A percentile compares a stretch with the other conserved stretches of the same genome.
Evolutionary conservation across 2,888 invertebrate species (phyloP).

Genomic region (Laothoe populi): DNA sequence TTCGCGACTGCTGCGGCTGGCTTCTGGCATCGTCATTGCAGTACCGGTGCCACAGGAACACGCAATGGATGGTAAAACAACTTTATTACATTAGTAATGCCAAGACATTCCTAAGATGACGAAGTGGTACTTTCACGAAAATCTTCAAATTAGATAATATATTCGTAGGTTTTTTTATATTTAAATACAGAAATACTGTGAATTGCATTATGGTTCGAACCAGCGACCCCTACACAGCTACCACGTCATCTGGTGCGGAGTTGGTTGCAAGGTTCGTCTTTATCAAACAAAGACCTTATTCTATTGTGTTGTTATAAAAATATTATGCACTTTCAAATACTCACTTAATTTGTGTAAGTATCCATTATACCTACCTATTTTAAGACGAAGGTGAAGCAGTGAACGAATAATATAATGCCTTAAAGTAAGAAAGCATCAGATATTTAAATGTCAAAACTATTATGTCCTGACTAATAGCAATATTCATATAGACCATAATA

Average conservation of each 20-base stretch:
- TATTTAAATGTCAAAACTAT: not conserved
- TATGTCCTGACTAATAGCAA: not conserved
- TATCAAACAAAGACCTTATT: not conserved
- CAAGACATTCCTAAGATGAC: not conserved
- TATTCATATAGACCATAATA: not conserved
- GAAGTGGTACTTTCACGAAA: too few species aligned
- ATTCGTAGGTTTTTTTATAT: not conserved
- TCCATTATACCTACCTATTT: too few species aligned
- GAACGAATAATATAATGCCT: not conserved
- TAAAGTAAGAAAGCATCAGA: not conserved
- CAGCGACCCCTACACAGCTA: not conserved
- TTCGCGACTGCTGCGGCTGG: constrained; percentile 80
- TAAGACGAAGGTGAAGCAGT: too few species aligned
- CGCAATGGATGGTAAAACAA: constrained; percentile 82
- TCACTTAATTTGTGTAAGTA: too few species aligned
- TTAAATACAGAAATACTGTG: not conserved
- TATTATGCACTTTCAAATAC: too few species aligned
- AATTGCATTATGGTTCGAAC: too few species aligned
- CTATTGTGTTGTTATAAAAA: not conserved
- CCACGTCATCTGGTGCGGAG: not conserved
- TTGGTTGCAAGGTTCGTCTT: not conserved
- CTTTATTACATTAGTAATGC: constrained; percentile 25
- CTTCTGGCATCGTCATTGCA: constrained; percentile 93
- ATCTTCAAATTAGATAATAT: too few species aligned
- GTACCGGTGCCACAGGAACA: constrained; percentile 93